These are phyloP conservation scores for Latrodectus geometricus DNA, from an alignment of 1,140 invertebrate genomes.

Conservation along the genomic window DNA sequence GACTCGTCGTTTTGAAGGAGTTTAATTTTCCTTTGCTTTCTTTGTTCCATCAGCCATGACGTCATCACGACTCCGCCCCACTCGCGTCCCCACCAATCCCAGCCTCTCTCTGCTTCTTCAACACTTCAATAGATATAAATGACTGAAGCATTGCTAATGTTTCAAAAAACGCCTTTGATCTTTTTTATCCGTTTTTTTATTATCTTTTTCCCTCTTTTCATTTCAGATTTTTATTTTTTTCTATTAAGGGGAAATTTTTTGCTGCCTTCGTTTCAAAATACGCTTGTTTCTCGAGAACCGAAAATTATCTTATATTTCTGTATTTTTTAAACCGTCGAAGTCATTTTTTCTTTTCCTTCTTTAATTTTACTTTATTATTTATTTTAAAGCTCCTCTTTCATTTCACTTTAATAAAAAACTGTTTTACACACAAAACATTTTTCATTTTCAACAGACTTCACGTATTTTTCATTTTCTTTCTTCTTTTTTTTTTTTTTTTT, in stretches of 20 bases:
- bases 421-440: slow-evolving; percentile 62
- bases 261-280: slow-evolving; percentile 1
- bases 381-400: slow-evolving; percentile 60
- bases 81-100: neutral
- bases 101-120: slow-evolving; percentile 23
- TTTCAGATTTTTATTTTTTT: neutral
- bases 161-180: slow-evolving; percentile 61
- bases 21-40: slow-evolving; percentile 28
- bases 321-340: neutral
- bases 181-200: slow-evolving; percentile 26
- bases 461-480: slow-evolving; percentile 55
- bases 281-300: slow-evolving; percentile 57
- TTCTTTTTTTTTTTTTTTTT: too few relatives aligned
- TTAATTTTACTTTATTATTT: slow-evolving; percentile 57
- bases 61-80: slow-evolving; percentile 28
- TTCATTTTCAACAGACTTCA: slow-evolving; percentile 58
- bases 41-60: slow-evolving; percentile 42
- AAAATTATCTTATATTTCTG: slow-evolving; percentile 60
- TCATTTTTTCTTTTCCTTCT: slow-evolving; percentile 32
- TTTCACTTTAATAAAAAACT: slow-evolving; percentile 61
- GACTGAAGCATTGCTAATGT: slow-evolving; percentile 60
- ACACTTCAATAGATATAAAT: slow-evolving; percentile 62
- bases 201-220: slow-evolving; percentile 2
- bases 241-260: neutral
- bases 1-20: neutral